Percentiles rank a stretch among this genome's conserved stretches.
Conservation (phyloP, 2,797 vertebrate species). For the Hafferia zeledoni region DNA sequence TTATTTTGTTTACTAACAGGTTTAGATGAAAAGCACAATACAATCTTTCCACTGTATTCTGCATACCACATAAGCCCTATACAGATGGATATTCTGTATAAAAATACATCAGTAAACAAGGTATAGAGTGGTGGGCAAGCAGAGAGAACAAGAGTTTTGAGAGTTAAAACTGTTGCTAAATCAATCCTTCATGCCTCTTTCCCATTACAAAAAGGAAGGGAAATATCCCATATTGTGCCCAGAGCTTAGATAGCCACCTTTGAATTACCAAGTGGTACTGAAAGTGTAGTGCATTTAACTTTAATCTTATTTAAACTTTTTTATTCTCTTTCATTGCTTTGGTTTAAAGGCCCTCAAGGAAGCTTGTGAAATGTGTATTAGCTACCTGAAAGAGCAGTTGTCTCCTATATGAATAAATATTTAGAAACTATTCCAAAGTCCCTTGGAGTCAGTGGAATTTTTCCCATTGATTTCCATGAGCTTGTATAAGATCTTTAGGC, state of each 20-base stretch:
- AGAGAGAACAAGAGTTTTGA: not conserved
- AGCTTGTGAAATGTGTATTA: not conserved
- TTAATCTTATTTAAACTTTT: slow-evolving; percentile 8
- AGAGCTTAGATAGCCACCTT: not conserved
- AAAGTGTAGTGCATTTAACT: not conserved
- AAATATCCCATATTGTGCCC: not conserved
- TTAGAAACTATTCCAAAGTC: slow-evolving; percentile 6
- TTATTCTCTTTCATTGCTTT: slow-evolving; percentile 21
- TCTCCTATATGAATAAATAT: not conserved
- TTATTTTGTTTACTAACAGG: not conserved
- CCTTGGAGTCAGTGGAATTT: not conserved
- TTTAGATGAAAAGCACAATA: not conserved
- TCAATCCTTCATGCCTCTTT: not conserved
- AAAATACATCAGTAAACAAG: not conserved
- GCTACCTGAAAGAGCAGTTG: not conserved
- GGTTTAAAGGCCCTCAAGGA: slow-evolving; percentile 14
- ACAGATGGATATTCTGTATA: not conserved
- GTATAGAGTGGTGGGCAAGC: not conserved
- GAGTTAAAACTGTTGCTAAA: not conserved
- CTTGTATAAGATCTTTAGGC: not conserved
- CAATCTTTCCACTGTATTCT: not conserved
- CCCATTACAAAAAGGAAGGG: not conserved
- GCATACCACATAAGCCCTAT: not conserved
- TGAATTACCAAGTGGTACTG: slow-evolving; percentile 2
- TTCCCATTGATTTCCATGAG: not conserved